phyloP scores from a whole-genome alignment of 1,140 invertebrate genomes.

The Leptinotarsa defecta region DNA sequence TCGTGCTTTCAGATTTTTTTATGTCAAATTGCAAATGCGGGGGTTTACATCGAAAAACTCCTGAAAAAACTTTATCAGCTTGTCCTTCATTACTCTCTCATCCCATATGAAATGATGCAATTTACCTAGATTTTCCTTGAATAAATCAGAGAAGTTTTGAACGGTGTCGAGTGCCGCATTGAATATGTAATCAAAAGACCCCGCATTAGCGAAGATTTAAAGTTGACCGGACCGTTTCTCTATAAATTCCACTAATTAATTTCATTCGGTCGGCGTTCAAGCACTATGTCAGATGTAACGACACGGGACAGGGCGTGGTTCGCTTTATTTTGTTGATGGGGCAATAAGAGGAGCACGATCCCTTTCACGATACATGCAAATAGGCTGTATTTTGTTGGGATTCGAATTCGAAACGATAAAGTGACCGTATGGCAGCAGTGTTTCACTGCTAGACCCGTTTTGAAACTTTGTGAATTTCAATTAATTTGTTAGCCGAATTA shows the following conservation, averaged over 20 bases:
- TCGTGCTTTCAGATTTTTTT: too few relatives aligned
- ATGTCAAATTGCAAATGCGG: too few relatives aligned
- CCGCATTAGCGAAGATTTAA: slow-evolving; percentile 36
- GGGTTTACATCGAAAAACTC: too few relatives aligned
- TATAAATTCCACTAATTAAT: slow-evolving; percentile 44
- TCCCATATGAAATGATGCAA: slow-evolving; percentile 7
- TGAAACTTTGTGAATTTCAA: too few relatives aligned
- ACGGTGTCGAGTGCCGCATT: slow-evolving; percentile 27
- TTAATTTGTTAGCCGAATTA: too few relatives aligned
- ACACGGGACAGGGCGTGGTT: slow-evolving; percentile 19
- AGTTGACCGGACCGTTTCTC: slow-evolving; percentile 37
- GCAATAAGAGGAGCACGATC: too few relatives aligned
- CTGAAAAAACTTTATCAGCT: too few relatives aligned
- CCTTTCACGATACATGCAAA: too few relatives aligned
- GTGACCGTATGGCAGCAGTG: too few relatives aligned
- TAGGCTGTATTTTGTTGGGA: too few relatives aligned
- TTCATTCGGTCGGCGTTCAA: slow-evolving; percentile 35
- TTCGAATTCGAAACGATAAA: too few relatives aligned
- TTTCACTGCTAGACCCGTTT: too few relatives aligned
- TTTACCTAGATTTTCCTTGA: slow-evolving; percentile 20
- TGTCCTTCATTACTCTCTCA: not conserved
- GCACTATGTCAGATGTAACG: slow-evolving; percentile 30
- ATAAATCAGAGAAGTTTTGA: slow-evolving; percentile 36
- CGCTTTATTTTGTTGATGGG: not conserved
- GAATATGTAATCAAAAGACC: slow-evolving; percentile 40